Conservation (phyloP, 2,113 vertebrate genomes). For the Oryzias celebensis region DNA sequence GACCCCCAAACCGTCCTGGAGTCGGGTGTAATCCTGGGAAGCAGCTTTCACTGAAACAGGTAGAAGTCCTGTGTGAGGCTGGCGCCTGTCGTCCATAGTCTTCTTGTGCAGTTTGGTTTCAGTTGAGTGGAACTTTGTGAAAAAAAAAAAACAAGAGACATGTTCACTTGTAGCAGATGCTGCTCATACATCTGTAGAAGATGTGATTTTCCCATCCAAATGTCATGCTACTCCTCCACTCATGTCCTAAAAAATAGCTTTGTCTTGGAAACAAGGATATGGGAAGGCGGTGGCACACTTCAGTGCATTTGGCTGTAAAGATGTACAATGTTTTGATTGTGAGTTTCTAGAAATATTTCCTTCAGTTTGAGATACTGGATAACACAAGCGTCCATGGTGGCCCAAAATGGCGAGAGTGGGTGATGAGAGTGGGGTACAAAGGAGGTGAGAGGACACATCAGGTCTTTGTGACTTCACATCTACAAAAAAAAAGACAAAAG, state of each 20-base stretch:
- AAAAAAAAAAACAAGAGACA: conserved; percentile 13
- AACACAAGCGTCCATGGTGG: conserved; percentile 17
- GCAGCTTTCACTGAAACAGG: conserved; percentile 8
- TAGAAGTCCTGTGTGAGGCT: neutral
- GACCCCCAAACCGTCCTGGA: conserved; percentile 29
- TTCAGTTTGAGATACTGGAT: conserved; percentile 33
- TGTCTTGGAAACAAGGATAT: conserved; percentile 20
- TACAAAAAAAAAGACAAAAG: conserved; percentile 52
- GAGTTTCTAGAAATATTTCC: conserved; percentile 33
- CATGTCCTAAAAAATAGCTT: conserved; percentile 25
- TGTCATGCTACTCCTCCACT: conserved; percentile 25
- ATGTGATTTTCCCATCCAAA: conserved; percentile 1
- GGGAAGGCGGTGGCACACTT: conserved; percentile 29
- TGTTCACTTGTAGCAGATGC: neutral
- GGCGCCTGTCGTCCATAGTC: neutral
- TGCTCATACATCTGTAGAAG: conserved; percentile 13
- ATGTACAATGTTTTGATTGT: conserved; percentile 28
- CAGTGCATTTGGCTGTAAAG: conserved; percentile 45
- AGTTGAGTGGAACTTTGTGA: conserved; percentile 1
- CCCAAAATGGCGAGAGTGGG: conserved; percentile 40
- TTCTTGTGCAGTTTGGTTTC: conserved; percentile 18
- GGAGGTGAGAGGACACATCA: conserved; percentile 44
- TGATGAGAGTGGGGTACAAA: conserved; percentile 35
- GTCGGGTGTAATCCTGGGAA: conserved; percentile 20
- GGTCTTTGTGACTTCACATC: conserved; percentile 73